phyloP scores from a whole-genome alignment of 2,113 vertebrate species.

The Engraulis encrasicolus region DNA sequence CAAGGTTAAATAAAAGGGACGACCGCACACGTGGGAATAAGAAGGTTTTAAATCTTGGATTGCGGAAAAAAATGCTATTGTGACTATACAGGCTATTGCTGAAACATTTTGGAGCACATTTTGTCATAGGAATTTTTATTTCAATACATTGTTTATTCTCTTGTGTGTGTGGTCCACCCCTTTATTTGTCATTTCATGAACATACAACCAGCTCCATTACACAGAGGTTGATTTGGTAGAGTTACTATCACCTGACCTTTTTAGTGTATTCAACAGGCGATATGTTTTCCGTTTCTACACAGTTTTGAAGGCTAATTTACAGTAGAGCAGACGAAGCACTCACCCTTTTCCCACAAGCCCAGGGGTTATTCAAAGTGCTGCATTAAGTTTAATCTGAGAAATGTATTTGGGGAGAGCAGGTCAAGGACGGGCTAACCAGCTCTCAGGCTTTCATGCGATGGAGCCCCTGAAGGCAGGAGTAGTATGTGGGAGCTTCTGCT shows the following conservation, averaged over 20 bases:
- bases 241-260: not conserved
- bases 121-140: too few relatives aligned
- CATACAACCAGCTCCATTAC: too few relatives aligned
- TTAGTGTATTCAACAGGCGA: not conserved
- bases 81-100: too few relatives aligned
- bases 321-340: not conserved
- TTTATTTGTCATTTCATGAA: too few relatives aligned
- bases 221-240: too few relatives aligned
- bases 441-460: not conserved
- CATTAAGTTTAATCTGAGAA: not conserved
- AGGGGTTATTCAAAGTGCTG: not conserved
- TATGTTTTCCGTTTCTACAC: not conserved
- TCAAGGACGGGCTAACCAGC: not conserved
- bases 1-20: too few relatives aligned
- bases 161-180: too few relatives aligned
- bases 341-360: not conserved
- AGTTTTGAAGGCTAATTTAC: constrained; percentile 12
- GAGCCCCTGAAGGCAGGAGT: not conserved
- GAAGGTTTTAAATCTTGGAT: too few relatives aligned
- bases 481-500: not conserved
- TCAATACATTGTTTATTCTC: too few relatives aligned
- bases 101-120: too few relatives aligned
- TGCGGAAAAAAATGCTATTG: too few relatives aligned
- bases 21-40: too few relatives aligned
- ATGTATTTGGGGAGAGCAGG: not conserved